Evolutionary conservation across 2,888 invertebrate species (phyloP).

Genomic region (Netelia virgata): DNA sequence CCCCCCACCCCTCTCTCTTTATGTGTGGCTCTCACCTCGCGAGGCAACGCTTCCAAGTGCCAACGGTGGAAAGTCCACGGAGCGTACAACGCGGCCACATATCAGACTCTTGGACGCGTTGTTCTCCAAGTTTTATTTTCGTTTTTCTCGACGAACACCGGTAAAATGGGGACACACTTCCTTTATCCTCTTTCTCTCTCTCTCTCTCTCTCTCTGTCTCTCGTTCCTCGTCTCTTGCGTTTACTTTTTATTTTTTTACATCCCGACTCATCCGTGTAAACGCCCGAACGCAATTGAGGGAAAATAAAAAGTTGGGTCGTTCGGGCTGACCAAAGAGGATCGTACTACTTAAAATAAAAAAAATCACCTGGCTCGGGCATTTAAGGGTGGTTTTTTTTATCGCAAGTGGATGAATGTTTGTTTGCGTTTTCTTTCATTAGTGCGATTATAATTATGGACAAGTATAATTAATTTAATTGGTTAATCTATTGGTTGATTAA

Average conservation of each 20-base stretch:
- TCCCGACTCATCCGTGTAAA: conserved; percentile 27
- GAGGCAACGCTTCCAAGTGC: conserved; percentile 13
- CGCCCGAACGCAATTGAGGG: background rate
- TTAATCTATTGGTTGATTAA: background rate
- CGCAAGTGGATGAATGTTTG: background rate
- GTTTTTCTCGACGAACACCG: background rate
- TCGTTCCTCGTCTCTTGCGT: background rate
- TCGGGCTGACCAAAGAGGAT: conserved; percentile 40
- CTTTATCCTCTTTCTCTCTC: background rate
- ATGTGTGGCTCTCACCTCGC: conserved; percentile 37
- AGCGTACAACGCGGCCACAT: conserved; percentile 47
- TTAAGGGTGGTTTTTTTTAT: background rate
- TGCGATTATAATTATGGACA: background rate
- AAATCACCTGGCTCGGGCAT: background rate
- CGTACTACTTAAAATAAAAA: conserved; percentile 25
- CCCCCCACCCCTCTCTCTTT: too few relatives aligned
- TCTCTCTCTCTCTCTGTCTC: too few relatives aligned
- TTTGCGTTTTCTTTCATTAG: background rate
- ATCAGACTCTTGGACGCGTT: conserved; percentile 51
- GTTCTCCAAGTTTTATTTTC: conserved; percentile 27
- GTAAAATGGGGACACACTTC: conserved; percentile 16
- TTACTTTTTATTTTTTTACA: conserved; percentile 15
- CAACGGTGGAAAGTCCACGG: conserved; percentile 43
- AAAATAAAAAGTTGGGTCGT: conserved; percentile 32
- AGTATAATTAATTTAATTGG: background rate